phyloP scores from a whole-genome alignment of 1,140 invertebrate genomes.

The Frieseomelitta varia region DNA sequence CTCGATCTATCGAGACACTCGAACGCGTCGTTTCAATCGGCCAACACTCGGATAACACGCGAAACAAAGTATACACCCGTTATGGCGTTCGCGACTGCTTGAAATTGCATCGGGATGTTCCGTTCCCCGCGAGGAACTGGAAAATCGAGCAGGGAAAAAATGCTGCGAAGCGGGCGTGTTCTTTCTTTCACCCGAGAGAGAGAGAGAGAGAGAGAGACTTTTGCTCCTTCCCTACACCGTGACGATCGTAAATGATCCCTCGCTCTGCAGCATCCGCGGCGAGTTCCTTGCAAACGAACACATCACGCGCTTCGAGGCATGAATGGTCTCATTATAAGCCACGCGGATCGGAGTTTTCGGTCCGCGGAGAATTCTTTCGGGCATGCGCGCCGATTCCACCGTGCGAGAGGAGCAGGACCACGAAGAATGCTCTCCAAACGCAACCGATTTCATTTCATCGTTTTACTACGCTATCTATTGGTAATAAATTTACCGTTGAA shows the following conservation, averaged over 20 bases:
- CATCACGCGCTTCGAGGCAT: neutral
- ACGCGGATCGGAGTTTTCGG: conserved; percentile 22
- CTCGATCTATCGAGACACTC: neutral
- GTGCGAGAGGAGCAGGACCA: neutral
- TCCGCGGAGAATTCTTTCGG: neutral
- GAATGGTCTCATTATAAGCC: conserved; percentile 36
- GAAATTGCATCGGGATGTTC: neutral
- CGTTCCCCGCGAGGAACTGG: neutral
- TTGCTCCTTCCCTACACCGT: neutral
- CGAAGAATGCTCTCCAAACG: neutral
- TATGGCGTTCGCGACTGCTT: neutral
- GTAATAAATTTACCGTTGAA: neutral
- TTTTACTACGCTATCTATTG: too few relatives aligned
- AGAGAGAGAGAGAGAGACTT: neutral
- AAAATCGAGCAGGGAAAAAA: neutral
- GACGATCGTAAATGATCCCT: neutral
- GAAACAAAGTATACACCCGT: neutral
- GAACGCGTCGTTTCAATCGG: neutral
- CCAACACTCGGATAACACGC: neutral
- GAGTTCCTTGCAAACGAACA: neutral
- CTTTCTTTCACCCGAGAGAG: too few relatives aligned
- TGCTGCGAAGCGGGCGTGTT: neutral
- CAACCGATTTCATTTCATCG: neutral
- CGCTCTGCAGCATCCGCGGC: neutral
- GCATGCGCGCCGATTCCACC: neutral